These are phyloP conservation scores for Echinops telfairi DNA, from an alignment of 2,113 vertebrate genomes.

Conservation along the genomic window DNA sequence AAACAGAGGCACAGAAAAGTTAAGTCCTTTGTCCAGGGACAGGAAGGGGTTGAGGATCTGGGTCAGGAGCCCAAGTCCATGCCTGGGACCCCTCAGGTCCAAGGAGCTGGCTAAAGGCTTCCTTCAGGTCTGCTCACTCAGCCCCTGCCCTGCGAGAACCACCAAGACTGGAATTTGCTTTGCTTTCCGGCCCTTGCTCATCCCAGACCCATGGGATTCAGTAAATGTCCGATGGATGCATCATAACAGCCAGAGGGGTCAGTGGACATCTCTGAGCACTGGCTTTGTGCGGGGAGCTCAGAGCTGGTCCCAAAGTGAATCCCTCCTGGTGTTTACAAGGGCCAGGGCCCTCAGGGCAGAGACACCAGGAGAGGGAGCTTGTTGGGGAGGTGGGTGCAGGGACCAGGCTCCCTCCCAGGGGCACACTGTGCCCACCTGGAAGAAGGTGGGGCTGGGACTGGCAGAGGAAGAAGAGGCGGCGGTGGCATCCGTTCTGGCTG, in stretches of 20 bases:
- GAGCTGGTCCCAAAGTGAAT: not conserved
- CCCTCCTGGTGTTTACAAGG: not conserved
- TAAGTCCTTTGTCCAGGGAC: too few species aligned
- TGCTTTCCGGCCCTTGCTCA: too few species aligned
- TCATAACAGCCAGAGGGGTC: not conserved
- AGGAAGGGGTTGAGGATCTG: too few species aligned
- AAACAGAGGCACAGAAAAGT: too few species aligned
- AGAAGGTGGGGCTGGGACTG: not conserved
- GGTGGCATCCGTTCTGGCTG: too few species aligned
- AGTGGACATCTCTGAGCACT: not conserved
- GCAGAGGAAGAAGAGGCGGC: not conserved
- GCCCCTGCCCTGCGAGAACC: not conserved
- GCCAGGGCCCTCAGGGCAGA: rapidly evolving
- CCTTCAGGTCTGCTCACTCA: too few species aligned
- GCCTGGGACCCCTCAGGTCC: too few species aligned
- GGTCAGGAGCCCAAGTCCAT: too few species aligned
- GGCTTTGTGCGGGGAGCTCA: not conserved
- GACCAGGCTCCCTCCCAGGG: not conserved
- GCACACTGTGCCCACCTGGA: not conserved
- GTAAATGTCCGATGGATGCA: not conserved
- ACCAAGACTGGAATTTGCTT: not conserved
- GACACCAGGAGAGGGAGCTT: not conserved
- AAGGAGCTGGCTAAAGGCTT: too few species aligned
- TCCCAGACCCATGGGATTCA: not conserved
- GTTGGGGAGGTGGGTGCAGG: too few species aligned